Percentiles rank a stretch among this genome's conserved stretches.
Evolutionary conservation across 2,797 vertebrate species (phyloP).

Genomic region (Hippoglossus hippoglossus): DNA sequence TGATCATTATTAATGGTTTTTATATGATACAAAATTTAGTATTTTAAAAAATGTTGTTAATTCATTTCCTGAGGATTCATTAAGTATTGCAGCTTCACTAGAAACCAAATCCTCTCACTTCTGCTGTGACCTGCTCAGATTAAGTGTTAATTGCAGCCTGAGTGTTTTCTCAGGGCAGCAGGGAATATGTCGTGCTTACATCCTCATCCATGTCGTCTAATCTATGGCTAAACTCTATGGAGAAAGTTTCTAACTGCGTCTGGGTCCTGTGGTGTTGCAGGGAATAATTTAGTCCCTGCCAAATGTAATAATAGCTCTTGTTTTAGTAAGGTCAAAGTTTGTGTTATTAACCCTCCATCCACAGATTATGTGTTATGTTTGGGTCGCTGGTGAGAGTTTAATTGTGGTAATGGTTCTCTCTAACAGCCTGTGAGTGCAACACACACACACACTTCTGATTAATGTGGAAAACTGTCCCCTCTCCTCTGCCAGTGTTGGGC

Average conservation of each 20-base stretch:
- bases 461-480: slow-evolving; percentile 72
- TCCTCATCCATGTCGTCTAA: no score
- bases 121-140: slow-evolving; percentile 11
- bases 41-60: background rate
- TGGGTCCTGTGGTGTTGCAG: slow-evolving; percentile 29
- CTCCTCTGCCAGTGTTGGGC: slow-evolving; percentile 57
- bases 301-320: slow-evolving; percentile 49
- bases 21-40: no score
- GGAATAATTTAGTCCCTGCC: slow-evolving; percentile 33
- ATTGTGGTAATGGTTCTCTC: slow-evolving; percentile 63
- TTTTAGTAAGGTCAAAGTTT: slow-evolving; percentile 46
- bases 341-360: slow-evolving; percentile 33
- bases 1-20: background rate
- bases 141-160: slow-evolving; percentile 7
- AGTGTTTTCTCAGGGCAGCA: slow-evolving; percentile 5
- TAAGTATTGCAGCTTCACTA: background rate
- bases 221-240: slow-evolving; percentile 4
- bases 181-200: background rate
- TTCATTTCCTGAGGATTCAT: background rate
- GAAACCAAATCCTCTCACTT: background rate
- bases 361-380: slow-evolving; percentile 55
- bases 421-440: slow-evolving; percentile 70
- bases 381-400: slow-evolving; percentile 59
- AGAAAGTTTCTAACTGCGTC: slow-evolving; percentile 16
- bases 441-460: slow-evolving; percentile 66